Conservation (phyloP, 2,888 invertebrate species). For the Venustoraphidia nigricollis region DNA sequence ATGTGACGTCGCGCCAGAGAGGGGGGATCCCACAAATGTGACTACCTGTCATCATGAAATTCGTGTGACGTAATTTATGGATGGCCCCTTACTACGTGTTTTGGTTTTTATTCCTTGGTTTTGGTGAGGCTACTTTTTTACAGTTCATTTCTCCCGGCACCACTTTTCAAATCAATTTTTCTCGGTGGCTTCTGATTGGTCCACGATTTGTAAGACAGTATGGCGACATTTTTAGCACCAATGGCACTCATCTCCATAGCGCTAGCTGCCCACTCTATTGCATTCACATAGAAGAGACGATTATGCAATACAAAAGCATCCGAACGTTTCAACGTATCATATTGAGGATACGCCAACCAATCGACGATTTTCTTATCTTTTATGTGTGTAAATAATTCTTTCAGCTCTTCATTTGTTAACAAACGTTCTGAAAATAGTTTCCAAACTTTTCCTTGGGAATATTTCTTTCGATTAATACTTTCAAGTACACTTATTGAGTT, state of each 20-base stretch:
- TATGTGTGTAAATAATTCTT: conserved; percentile 30
- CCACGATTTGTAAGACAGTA: conserved; percentile 28
- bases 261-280: conserved; percentile 47
- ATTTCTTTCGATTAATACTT: conserved; percentile 19
- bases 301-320: conserved; percentile 33
- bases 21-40: too few species aligned
- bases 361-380: conserved; percentile 20
- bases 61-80: too few species aligned
- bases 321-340: conserved; percentile 19
- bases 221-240: conserved; percentile 41
- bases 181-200: not conserved
- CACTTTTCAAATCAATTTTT: not conserved
- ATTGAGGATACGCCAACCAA: conserved; percentile 42
- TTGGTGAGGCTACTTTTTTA: too few species aligned
- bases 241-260: conserved; percentile 53
- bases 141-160: too few species aligned
- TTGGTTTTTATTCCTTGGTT: too few species aligned
- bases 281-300: conserved; percentile 40
- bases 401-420: conserved; percentile 27
- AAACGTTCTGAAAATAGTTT: conserved; percentile 38
- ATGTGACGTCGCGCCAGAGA: too few species aligned
- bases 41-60: too few species aligned
- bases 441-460: conserved; percentile 26
- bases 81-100: too few species aligned
- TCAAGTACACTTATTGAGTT: conserved; percentile 29